Evolutionary conservation across 2,797 vertebrate species (phyloP).

Genomic region (Notamacropus eugenii): DNA sequence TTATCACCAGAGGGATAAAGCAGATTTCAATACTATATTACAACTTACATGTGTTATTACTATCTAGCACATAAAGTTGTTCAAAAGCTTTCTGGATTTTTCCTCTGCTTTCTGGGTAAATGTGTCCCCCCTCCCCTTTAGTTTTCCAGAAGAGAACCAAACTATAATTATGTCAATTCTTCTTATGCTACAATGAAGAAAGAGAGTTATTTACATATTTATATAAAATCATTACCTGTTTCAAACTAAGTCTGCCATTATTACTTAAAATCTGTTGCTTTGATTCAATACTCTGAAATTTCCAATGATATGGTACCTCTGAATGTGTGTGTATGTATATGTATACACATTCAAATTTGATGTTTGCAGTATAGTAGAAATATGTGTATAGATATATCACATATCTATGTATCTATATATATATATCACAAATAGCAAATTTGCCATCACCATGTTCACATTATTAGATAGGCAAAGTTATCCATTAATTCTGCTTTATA

Average conservation of each 20-base stretch:
- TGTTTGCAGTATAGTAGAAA: neutral
- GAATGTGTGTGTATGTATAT: neutral
- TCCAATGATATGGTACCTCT: conserved; percentile 48
- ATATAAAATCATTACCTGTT: conserved; percentile 60
- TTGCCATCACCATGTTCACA: conserved; percentile 17
- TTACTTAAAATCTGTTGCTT: conserved; percentile 51
- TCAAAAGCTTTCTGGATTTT: conserved; percentile 56
- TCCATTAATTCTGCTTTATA: conserved; percentile 53
- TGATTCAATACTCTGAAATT: conserved; percentile 47
- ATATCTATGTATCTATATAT: neutral
- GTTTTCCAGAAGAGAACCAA: conserved; percentile 33
- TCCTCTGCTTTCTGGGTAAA: conserved; percentile 35
- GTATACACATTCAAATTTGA: too few species aligned
- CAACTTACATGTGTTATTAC: conserved; percentile 64
- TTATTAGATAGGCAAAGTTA: conserved; percentile 60
- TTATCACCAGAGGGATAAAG: conserved; percentile 65
- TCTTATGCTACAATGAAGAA: conserved; percentile 18
- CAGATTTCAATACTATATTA: conserved; percentile 65
- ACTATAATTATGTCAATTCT: conserved; percentile 61
- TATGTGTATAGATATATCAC: neutral
- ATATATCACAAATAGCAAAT: conserved; percentile 12
- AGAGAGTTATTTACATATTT: conserved; percentile 59
- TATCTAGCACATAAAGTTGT: conserved; percentile 45
- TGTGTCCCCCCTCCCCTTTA: conserved; percentile 15
- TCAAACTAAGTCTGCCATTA: conserved; percentile 48